Evolutionary conservation across 2,797 vertebrate genomes (phyloP), one percentile per base, ranked within the genome.

Genomic region (Odontamblyopus rebecca): DNA sequence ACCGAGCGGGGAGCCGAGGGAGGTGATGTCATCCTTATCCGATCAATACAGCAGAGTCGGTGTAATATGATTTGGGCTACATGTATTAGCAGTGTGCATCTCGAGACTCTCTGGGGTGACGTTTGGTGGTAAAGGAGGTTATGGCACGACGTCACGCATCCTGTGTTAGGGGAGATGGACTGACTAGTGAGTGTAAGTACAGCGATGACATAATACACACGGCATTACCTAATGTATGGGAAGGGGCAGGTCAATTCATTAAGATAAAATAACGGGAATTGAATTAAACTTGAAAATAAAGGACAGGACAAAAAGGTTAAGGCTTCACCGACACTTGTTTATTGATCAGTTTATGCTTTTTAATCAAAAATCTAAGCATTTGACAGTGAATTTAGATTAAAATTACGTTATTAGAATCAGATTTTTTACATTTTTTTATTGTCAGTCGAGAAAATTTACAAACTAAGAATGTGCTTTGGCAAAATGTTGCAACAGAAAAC

Each of bases 11-110:
- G 78, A 67, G 59, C 41, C 65, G 67, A 60, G 29, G 66, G 48
- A 71, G 81, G 75, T 92, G 91, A 92, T 91, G 88, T 92, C 89
- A 92, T 84, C 62, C 78, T 60, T 35, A 19, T 38, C 16, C 73
- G 74, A 91, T 91, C 88, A 62, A 91, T 92, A 69, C 44, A 19
- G 69, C 75, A 71, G 71, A 79, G 81, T 44, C 70, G 15, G n/a
- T 84, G 80, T 84, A 82, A 91, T 90, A 80, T 73, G 82, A 91
- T 91, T 90, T 86, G 79, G 68, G 81, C 82, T 79, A 82, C 86
- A 89, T 86, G 80, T 88, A 87, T 90, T 87, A 81, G 76, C 79
- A 61, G 84, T 85, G 85, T 83, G 62, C 38, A 30, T 73, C 76
- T 44, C 77, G 59, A 76, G 69, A 78, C 76, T 81, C 88, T 79